Base-by-base conservation (phyloP, 2,113 vertebrate species). In the Pyrgilauda ruficollis region DNA sequence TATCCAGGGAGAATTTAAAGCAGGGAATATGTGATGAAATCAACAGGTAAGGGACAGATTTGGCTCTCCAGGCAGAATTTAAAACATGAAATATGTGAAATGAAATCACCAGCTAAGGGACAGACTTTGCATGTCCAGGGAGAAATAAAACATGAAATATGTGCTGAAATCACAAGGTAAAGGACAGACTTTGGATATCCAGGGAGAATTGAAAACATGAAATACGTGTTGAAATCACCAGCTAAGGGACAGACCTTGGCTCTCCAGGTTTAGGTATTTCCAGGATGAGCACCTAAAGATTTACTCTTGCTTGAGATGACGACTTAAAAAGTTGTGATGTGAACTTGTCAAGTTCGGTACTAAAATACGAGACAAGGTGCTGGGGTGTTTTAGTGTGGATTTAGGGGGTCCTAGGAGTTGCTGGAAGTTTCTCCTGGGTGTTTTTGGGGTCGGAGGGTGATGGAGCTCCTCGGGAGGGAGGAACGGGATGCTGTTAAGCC, bases 311-410 rank as follows among this genome's bases (percentile, higher is more conserved):
- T 52, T 16, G 24, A 74, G 30, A 31, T 5, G 11, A 9, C 1
- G 14, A 23, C 28, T 75, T 63, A 3, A 4, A 41, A 30, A 49
- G 37, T 37, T 16, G 2, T 4, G 10, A 2, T 0, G 1, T 17
- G 70, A 18, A 19, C 14, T 18, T 35, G 24, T 31, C 30, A 35
- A 53, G 10, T 21, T 82, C 12, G 3, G 46, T 9, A 7, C 37
- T 43, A 35, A 55, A 86, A 31, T 1, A 10, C 0, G 27, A 49
- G n/a, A 73, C 19, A 33, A 16, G 1, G 43, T 11, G 18, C 39
- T 52, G 56, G 9, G 16, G 8, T 7, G 4, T 6, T 26, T 63
- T 6, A 9, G 23, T 2, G 23, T 2, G 8, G 19, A 2, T 78
- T 84, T 64, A 14, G 11, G 8, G 15, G 15, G 26, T 53, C 22